These are phyloP conservation scores for Lycia hirtaria DNA, from an alignment of 2,888 invertebrate genomes.

Conservation along the genomic window DNA sequence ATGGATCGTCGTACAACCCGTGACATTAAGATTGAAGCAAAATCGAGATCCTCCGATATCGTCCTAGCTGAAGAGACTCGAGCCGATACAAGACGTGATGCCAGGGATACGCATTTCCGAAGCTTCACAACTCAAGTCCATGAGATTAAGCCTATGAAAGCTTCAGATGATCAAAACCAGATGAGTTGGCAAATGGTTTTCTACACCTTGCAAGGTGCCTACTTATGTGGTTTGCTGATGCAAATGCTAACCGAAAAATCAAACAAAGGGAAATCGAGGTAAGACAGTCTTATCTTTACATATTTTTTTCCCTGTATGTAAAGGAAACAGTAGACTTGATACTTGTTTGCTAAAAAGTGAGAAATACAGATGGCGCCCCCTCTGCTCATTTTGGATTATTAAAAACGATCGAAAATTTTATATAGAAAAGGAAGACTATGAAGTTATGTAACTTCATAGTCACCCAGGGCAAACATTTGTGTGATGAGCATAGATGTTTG, in stretches of 20 bases:
- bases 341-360: too few species aligned
- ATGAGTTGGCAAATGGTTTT: slow-evolving; percentile 66
- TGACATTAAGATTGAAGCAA: slow-evolving; percentile 9
- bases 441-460: too few species aligned
- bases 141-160: slow-evolving; percentile 28
- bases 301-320: too few species aligned
- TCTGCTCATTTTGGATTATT: too few species aligned
- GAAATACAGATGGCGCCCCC: too few species aligned
- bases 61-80: neutral
- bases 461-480: too few species aligned
- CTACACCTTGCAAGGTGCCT: slow-evolving; percentile 68
- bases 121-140: slow-evolving; percentile 34
- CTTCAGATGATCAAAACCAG: slow-evolving; percentile 32
- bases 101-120: slow-evolving; percentile 35
- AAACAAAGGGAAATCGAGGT: slow-evolving; percentile 50
- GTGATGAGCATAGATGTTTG: too few species aligned
- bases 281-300: slow-evolving; percentile 21
- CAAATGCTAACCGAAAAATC: slow-evolving; percentile 55
- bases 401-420: too few species aligned
- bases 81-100: slow-evolving; percentile 30
- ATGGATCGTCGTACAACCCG: slow-evolving; percentile 16
- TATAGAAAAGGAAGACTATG: too few species aligned
- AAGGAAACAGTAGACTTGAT: too few species aligned
- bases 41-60: slow-evolving; percentile 4
- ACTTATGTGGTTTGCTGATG: slow-evolving; percentile 61